Base-by-base conservation (phyloP, 2,113 vertebrate genomes). In the Tauraco erythrolophus region DNA sequence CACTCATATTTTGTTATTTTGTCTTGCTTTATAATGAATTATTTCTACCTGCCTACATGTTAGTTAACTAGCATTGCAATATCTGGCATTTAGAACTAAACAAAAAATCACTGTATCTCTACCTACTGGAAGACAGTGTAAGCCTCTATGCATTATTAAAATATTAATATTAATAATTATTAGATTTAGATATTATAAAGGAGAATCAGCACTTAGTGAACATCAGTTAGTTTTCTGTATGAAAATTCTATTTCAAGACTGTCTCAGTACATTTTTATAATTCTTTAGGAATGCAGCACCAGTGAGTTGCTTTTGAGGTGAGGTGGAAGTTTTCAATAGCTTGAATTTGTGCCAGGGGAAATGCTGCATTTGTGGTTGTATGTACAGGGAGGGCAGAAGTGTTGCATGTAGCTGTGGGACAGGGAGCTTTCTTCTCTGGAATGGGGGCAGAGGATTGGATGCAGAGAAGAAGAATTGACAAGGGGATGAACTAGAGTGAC, bases 71-170 rank as follows among this genome's bases (percentile, higher is more conserved):
- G 27, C 14, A 54, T 41, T 64, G 27, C 30, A 62, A 84, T 70
- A 72, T 19, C 33, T 19, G 31, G 17, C 65, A 57, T 65, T 71
- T 61, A 57, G 61, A 82, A 46, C 2, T 17, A 9, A 72, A 27
- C 31, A 70, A 64, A 11, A 18, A 31, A 24, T 39, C 43, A 19
- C 43, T 41, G 17, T 39, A 4, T 66, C 24, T 50, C 37, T 70
- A 2, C 7, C n/a, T 37, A 3, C 5, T 62, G 53, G 54, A 74
- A 82, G 21, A 31, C 5, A 80, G 41, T 0, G 0, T 53, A 69
- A 91, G 18, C 21, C 54, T 80, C 48, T 69, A n/a, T 58, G 58
- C 14, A 27, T 53, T 48, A 51, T 30, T 65, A 61, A 82, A 71
- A 79, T 51, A 48, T 27, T 14, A 92, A 30, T 15, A 1, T 31